Evolutionary conservation across 2,797 vertebrate genomes (phyloP).

Genomic region (Tympanoctomys barrerae): DNA sequence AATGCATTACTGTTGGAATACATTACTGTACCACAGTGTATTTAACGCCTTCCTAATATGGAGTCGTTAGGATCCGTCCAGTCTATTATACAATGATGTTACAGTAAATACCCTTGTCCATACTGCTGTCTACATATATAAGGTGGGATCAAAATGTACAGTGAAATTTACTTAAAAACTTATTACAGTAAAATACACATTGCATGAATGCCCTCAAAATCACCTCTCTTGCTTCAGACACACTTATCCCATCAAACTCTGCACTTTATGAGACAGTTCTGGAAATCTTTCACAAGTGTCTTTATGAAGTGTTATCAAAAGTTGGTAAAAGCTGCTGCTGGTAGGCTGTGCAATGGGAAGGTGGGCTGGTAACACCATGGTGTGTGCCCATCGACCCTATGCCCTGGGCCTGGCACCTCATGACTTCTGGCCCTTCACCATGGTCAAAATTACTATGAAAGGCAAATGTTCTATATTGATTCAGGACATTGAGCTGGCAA

Average conservation of each 20-base stretch:
- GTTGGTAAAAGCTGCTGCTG: not conserved
- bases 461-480: not conserved
- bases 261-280: not conserved
- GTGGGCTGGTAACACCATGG: not conserved
- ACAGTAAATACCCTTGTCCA: not conserved
- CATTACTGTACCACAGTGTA: not conserved
- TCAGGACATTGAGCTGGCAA: not conserved
- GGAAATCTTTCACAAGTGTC: not conserved
- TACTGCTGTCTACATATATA: not conserved
- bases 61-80: not conserved
- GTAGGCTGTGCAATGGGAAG: not conserved
- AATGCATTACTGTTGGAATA: not conserved
- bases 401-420: not conserved
- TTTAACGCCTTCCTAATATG: not conserved
- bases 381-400: not conserved
- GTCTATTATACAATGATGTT: not conserved
- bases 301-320: not conserved
- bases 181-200: not conserved
- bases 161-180: not conserved
- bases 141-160: not conserved
- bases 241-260: not conserved
- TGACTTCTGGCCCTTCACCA: not conserved
- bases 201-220: not conserved
- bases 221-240: not conserved
- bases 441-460: not conserved